A percentile compares a stretch with the other conserved stretches of the same genome.
Conservation (phyloP, 1,140 invertebrate species). For the Phymastichus coffea region DNA sequence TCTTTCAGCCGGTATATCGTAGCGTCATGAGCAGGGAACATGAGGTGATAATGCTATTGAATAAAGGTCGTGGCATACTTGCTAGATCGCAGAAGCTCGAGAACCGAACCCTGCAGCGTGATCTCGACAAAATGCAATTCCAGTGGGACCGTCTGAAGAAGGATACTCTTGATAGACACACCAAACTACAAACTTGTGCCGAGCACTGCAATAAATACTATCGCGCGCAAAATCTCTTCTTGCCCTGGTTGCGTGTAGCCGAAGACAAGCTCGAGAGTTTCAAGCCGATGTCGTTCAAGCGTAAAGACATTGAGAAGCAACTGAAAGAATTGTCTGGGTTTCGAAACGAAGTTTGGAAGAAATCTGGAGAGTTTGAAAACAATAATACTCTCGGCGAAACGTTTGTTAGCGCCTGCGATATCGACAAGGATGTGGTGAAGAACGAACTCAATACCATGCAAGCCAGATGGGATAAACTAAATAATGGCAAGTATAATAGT, state of each 20-base stretch:
- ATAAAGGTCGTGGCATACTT: slow-evolving; percentile 82
- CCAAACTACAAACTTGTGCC: slow-evolving; percentile 81
- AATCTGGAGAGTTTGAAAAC: slow-evolving; percentile 89
- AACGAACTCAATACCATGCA: slow-evolving; percentile 78
- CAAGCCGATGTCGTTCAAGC: slow-evolving; percentile 78
- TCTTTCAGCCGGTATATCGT: slow-evolving; percentile 72
- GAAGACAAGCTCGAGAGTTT: slow-evolving; percentile 82
- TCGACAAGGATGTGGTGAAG: slow-evolving; percentile 86
- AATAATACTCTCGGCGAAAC: slow-evolving; percentile 81
- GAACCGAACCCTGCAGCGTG: slow-evolving; percentile 63
- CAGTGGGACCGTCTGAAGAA: slow-evolving; percentile 89
- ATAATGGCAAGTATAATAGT: slow-evolving; percentile 76
- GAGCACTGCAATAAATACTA: slow-evolving; percentile 92
- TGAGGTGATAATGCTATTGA: slow-evolving; percentile 90
- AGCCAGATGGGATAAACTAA: slow-evolving; percentile 86
- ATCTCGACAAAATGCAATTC: slow-evolving; percentile 83
- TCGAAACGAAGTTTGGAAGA: slow-evolving; percentile 90
- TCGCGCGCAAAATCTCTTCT: slow-evolving; percentile 78
- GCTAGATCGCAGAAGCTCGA: slow-evolving; percentile 61
- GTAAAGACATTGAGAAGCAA: slow-evolving; percentile 85
- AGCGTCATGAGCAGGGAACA: slow-evolving; percentile 88
- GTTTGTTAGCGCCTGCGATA: slow-evolving; percentile 81
- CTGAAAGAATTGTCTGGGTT: slow-evolving; percentile 86
- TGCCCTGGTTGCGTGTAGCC: slow-evolving; percentile 83
- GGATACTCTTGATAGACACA: slow-evolving; percentile 81